Evolutionary conservation across 2,797 vertebrate species (phyloP).

Genomic region (Gobio occitaniae): DNA sequence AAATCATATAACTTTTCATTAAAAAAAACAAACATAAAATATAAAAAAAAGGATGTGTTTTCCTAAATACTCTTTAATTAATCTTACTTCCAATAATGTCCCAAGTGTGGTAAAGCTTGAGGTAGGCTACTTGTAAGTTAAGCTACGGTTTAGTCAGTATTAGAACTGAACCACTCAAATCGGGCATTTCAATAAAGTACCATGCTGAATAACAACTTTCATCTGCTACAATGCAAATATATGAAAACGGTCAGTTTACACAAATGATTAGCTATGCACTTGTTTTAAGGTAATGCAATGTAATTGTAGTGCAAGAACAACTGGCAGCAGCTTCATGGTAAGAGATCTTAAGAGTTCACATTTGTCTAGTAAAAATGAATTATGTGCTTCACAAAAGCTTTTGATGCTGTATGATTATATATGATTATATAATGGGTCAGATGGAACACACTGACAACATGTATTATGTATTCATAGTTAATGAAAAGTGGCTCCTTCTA

Average conservation of each 20-base stretch:
- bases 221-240: neutral
- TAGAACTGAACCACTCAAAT: neutral
- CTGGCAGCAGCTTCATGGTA: neutral
- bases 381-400: neutral
- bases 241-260: neutral
- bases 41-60: neutral
- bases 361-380: neutral
- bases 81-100: neutral
- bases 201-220: neutral
- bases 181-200: constrained; percentile 24
- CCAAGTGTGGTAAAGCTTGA: neutral
- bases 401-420: neutral
- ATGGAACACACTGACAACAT: neutral
- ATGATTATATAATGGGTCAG: neutral
- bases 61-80: too few species aligned
- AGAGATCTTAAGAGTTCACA: neutral
- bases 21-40: neutral
- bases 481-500: neutral
- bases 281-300: neutral
- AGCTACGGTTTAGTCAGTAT: neutral
- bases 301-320: neutral
- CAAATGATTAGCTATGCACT: neutral
- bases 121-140: neutral
- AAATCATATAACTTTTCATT: constrained; percentile 1
- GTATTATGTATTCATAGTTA: neutral